Base-by-base conservation (phyloP, 2,113 vertebrate genomes). In the Ondatra zibethicus region DNA sequence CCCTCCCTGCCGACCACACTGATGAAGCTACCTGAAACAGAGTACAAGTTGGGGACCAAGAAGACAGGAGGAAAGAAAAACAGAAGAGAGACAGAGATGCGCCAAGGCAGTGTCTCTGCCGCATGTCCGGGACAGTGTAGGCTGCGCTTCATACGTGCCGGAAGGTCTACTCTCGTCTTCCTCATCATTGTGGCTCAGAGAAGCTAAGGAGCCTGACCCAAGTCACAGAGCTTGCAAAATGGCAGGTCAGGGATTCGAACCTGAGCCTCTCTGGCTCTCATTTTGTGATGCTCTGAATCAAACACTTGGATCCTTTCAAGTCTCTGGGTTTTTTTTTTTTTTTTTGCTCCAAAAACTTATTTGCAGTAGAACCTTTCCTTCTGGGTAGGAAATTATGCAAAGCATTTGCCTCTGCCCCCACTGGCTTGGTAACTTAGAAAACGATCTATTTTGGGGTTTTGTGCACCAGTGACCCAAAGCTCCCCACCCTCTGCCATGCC, bases 351-450 rank as follows among this genome's bases (percentile, higher is more conserved):
- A 36, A 96, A 92, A 87, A 73, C 85, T 68, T 58, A 68, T 95
- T 96, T 96, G 91, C 52, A 95, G 55, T 66, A 89, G 90, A 95
- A 87, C 65, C 80, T 87, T 85, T 86, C 65, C 14, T 96, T 81
- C 87, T 66, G 95, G 76, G 81, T 39, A 97, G 93, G 91, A 98
- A 96, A 97, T 91, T 87, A 98, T 58, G 76, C 31, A 97, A 98
- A 97, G 72, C 94, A 91, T 31, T 94, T 70, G 76, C 76, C 36
- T 9, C 63, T 96, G 87, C 33, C 92, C 93, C 91, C 70, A 27
- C 95, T 36, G 16, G 36, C 76, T 89, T 5, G 19, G 77, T 9
- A 0, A 61, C 77, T 75, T 4, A 91, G 68, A 95, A 73, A 87
- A 90, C 84, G 47, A 13, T 92, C 97, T 97, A 96, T 97, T 98